Evolutionary conservation across 64 coral and sea anemone species (phyloP), one percentile per base, ranked within the genome.

Genomic region (Porites australiensis): DNA sequence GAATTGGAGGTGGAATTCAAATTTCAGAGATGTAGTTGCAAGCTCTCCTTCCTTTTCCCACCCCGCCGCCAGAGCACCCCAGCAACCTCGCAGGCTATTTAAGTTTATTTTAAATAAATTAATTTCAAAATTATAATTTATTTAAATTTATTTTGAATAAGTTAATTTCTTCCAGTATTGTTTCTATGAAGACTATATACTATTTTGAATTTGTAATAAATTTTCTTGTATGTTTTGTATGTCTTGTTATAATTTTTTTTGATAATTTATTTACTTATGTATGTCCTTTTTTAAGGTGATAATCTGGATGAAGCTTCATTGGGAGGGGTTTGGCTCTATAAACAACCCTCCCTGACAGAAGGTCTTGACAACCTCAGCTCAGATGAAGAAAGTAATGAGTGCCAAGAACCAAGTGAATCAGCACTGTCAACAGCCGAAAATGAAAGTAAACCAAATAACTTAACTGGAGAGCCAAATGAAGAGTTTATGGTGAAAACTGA

Each of bases 281-380:
- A 18, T 64, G 8, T 9, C 10, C 13, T 63, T 68, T 50, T 51
- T 46, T 15, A 7, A 68, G 81, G 58, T 50, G 62, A 67, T 53
- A 84, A 23, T 69, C 47, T 19, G 13, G 81, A 84, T 68, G 81
- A 84, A 11, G 45, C 63, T 9, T 23, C 63, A 3, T 86, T 98
- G 18, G 95, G 92, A 14, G 95, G 95, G 13, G 95, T 98, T 12
- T 98, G 95, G 95, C 88, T 98, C 49, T 82, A 62, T 58, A 98
- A 98, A 88, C 95, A 98, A 52, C 95, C 95, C 7, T 98, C 95
- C 21, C 57, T 91, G n/a, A 83, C 79, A 13, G 95, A 98, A 88
- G 95, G 95, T 10, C 82, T 98, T 1, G 92, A 98, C 59, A 94
- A 82, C 52, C 71, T 92, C 22, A 93, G 82, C 52, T 89, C 75